Evolutionary conservation across 2,888 invertebrate genomes (phyloP).

Genomic region (Cataglyphis albicans): DNA sequence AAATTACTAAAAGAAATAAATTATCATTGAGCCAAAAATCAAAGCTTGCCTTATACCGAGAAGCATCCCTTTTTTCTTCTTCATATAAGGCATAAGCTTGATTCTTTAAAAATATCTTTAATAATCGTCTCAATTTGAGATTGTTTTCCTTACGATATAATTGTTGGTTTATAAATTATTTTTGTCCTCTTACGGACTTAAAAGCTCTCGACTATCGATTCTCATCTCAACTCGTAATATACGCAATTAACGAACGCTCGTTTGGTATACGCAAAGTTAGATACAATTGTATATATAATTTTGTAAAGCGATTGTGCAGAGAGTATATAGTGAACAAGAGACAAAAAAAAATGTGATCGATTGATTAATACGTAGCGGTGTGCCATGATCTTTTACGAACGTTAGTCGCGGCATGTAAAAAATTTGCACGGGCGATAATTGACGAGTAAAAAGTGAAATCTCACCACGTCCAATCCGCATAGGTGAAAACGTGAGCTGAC

Average conservation of each 20-base stretch:
- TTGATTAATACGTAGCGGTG: slow-evolving; percentile 53
- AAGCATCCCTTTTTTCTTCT: slow-evolving; percentile 6
- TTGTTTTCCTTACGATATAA: slow-evolving; percentile 6
- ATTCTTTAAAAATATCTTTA: slow-evolving; percentile 52
- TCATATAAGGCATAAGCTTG: slow-evolving; percentile 54
- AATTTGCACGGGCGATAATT: slow-evolving; percentile 40
- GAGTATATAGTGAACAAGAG: slow-evolving; percentile 24
- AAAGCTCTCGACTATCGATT: slow-evolving; percentile 35
- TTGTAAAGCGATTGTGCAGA: slow-evolving; percentile 34
- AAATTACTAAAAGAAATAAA: slow-evolving; percentile 50
- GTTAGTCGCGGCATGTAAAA: not conserved
- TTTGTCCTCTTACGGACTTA: not conserved
- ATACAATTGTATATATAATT: slow-evolving; percentile 52
- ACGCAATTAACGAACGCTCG: slow-evolving; percentile 41
- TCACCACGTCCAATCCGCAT: slow-evolving; percentile 34
- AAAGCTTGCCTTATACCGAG: slow-evolving; percentile 59
- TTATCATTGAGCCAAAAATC: slow-evolving; percentile 47
- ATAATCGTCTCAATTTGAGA: slow-evolving; percentile 42
- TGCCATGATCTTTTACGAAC: slow-evolving; percentile 39
- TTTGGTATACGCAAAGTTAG: slow-evolving; percentile 52
- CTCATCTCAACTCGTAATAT: slow-evolving; percentile 4
- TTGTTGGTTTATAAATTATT: not conserved
- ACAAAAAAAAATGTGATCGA: slow-evolving; percentile 43
- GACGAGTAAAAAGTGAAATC: slow-evolving; percentile 35
- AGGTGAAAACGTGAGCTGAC: slow-evolving; percentile 32